Conservation (phyloP, 30 jellyfish, hydroid and myxozoan genomes). For the Nemopilema nomurai region DNA sequence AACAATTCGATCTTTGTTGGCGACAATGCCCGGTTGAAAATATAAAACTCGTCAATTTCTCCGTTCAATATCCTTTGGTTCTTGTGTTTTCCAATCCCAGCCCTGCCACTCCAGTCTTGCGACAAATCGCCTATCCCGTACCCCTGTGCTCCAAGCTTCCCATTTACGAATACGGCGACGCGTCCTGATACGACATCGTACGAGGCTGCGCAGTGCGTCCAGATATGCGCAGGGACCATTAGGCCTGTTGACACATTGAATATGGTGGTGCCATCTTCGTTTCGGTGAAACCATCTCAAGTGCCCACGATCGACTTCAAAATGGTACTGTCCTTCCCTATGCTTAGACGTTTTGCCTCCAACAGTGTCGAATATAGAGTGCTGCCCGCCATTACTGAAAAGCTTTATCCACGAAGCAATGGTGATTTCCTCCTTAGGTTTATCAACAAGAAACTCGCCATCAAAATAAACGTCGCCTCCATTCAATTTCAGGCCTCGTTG, state of each 20-base stretch:
- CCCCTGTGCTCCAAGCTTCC: constrained; percentile 92
- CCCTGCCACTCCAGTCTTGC: constrained; percentile 98
- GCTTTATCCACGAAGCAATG: constrained; percentile 89
- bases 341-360: constrained; percentile 91
- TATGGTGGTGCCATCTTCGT: constrained; percentile 77
- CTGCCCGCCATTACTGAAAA: constrained; percentile 98
- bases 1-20: constrained; percentile 84
- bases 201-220: constrained; percentile 99
- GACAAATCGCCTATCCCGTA: constrained; percentile 88
- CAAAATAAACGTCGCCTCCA: constrained; percentile 95
- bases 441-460: constrained; percentile 95
- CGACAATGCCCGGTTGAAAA: constrained; percentile 80
- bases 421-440: constrained; percentile 91
- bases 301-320: constrained; percentile 98
- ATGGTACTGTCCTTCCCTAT: constrained; percentile 88
- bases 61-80: constrained; percentile 86
- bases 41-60: constrained; percentile 94
- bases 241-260: constrained; percentile 92
- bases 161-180: constrained; percentile 90
- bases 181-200: constrained; percentile 79
- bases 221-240: constrained; percentile 96
- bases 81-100: constrained; percentile 90
- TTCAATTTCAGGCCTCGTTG: constrained; percentile 89
- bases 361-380: constrained; percentile 95
- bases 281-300: constrained; percentile 94